These are phyloP conservation scores for Elaphurus davidianus DNA, from an alignment of 2,113 vertebrate species.

Conservation along the genomic window DNA sequence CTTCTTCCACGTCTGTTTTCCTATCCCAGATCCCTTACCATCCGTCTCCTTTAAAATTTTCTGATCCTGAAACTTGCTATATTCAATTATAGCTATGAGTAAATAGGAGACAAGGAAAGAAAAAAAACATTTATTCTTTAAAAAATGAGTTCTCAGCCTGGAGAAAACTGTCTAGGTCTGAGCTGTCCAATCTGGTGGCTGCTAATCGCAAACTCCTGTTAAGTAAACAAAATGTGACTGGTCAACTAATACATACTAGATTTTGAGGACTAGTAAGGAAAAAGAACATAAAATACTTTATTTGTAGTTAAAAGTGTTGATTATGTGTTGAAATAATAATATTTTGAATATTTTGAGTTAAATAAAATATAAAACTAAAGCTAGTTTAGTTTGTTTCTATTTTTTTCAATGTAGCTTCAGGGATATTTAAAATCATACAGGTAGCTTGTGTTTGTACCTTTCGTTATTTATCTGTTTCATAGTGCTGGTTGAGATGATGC, in stretches of 20 bases:
- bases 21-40: not conserved
- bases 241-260: not conserved
- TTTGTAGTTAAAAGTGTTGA: not conserved
- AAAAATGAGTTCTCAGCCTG: slow-evolving; percentile 33
- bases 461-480: not conserved
- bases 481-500: not conserved
- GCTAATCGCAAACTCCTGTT: not conserved
- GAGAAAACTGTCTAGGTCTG: not conserved
- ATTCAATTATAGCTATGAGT: slow-evolving; percentile 36
- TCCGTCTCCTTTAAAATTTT: slow-evolving; percentile 45
- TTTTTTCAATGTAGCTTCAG: not conserved
- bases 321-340: not conserved
- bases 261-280: not conserved
- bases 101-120: slow-evolving; percentile 22
- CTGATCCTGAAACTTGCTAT: slow-evolving; percentile 8
- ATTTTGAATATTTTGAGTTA: not conserved
- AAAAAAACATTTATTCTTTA: slow-evolving; percentile 23
- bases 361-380: not conserved
- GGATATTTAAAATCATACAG: not conserved
- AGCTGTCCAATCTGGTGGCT: not conserved
- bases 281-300: not conserved
- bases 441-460: not conserved
- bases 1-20: not conserved
- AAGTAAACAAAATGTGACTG: not conserved
- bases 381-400: not conserved